Percentiles rank a stretch among this genome's conserved stretches.
Evolutionary conservation across 2,797 vertebrate genomes (phyloP).

Genomic region (Sarcoramphus papa): DNA sequence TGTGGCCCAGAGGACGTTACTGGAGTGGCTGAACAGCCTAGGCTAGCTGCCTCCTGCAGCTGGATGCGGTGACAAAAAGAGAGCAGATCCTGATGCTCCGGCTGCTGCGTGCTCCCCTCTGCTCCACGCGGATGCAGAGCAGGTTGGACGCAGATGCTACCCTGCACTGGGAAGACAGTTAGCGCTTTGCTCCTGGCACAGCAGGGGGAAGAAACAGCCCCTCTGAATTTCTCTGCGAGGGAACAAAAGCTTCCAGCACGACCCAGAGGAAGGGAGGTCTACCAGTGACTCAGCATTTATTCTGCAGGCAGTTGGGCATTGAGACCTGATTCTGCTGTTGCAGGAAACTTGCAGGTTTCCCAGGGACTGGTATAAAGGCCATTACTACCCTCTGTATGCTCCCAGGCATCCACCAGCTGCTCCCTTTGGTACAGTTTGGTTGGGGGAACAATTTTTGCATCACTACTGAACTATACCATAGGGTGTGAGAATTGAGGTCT

Average conservation of each 20-base stretch:
- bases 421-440: not conserved
- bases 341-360: not conserved
- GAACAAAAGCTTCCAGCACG: not conserved
- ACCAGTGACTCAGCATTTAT: not conserved
- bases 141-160: not conserved
- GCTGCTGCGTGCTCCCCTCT: not conserved
- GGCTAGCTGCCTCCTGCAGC: not conserved
- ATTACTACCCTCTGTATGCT: not conserved
- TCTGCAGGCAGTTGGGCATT: not conserved
- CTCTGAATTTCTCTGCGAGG: not conserved
- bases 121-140: not conserved
- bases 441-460: not conserved
- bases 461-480: not conserved
- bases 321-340: not conserved
- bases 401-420: not conserved
- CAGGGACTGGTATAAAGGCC: not conserved
- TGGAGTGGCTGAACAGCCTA: not conserved
- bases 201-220: not conserved
- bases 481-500: not conserved
- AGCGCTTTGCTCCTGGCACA: not conserved
- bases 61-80: not conserved
- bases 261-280: not conserved
- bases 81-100: not conserved
- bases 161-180: not conserved
- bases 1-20: not conserved